Conservation (phyloP, 2,113 vertebrate species). For the Myiagra hebetior region DNA sequence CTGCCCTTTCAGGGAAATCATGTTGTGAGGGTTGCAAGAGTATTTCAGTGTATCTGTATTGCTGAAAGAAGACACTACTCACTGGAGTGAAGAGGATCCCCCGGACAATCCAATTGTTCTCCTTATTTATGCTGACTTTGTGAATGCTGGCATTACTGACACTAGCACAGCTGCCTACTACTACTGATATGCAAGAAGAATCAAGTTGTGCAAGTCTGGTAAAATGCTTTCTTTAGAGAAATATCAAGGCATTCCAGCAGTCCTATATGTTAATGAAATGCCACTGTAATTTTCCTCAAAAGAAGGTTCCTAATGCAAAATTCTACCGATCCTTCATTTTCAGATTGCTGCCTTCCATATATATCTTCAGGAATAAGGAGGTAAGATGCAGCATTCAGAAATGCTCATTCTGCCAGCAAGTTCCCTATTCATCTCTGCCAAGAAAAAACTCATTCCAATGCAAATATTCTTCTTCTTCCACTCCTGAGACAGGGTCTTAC, state of each 20-base stretch:
- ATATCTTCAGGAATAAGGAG: not conserved
- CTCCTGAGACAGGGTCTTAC: not conserved
- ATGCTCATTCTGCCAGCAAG: not conserved
- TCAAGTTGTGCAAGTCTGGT: not conserved
- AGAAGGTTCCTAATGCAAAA: not conserved
- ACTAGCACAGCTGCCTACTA: not conserved
- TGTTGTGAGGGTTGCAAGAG: not conserved
- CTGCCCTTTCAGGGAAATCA: not conserved
- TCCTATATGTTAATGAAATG: not conserved
- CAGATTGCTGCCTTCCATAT: not conserved
- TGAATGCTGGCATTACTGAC: not conserved
- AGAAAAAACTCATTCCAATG: not conserved
- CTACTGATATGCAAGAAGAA: not conserved
- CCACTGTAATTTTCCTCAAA: not conserved
- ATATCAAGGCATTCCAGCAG: not conserved
- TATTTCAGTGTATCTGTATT: not conserved
- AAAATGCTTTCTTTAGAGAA: not conserved
- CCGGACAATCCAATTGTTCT: rapidly evolving
- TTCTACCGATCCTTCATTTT: not conserved
- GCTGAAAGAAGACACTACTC: not conserved
- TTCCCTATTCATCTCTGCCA: not conserved
- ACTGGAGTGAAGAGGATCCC: not conserved
- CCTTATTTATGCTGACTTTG: not conserved
- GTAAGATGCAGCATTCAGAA: not conserved
- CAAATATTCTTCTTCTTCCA: not conserved